Base-by-base conservation (phyloP, 2,797 vertebrate species). In the Sphenodon punctatus region DNA sequence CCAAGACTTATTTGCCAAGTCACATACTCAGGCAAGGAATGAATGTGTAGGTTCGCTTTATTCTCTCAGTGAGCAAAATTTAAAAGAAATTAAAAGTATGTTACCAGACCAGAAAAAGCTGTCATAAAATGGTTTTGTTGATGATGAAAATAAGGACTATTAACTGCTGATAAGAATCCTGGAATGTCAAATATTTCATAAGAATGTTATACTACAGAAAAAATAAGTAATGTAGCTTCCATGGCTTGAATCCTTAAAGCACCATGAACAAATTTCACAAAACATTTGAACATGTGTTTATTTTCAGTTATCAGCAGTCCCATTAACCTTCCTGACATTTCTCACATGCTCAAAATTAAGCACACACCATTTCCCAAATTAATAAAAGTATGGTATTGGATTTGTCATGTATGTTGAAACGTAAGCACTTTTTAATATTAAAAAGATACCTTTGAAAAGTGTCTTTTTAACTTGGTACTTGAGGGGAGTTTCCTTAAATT, bases 401-500 rank as follows among this genome's bases (percentile, higher is more conserved):
- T 25, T 64, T 60, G 86, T 45, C 75, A 23, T 19, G 43, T 58
- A 39, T 25, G 66, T 74, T 68, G 60, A 88, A 60, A 82, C 68
- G 77, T 60, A 71, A 75, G 19, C 15, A 25, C 49, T 88, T 75
- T 78, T 15, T 60, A 53, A 64, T n/a, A n/a, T n/a, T n/a, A n/a
- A n/a, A n/a, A n/a, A n/a, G n/a, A n/a, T n/a, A n/a, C n/a, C n/a
- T n/a, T n/a, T n/a, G 30, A 5, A 34, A 27, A 80, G 25, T 1
- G 5, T 7, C 66, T 87, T 65, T 64, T 27, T 65, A 82, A 22
- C 64, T 27, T 23, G n/a, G 6, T 4, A 30, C 45, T 14, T 65
- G n/a, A n/a, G n/a, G n/a, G n/a, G n/a, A n/a, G n/a, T n/a, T 64
- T 74, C 71, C 76, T 71, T 32, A 82, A 75, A 74, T 30, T 56